A percentile compares a stretch with the other conserved stretches of the same genome.
Conservation (phyloP, 2,888 invertebrate species). For the Noctua fimbriata region DNA sequence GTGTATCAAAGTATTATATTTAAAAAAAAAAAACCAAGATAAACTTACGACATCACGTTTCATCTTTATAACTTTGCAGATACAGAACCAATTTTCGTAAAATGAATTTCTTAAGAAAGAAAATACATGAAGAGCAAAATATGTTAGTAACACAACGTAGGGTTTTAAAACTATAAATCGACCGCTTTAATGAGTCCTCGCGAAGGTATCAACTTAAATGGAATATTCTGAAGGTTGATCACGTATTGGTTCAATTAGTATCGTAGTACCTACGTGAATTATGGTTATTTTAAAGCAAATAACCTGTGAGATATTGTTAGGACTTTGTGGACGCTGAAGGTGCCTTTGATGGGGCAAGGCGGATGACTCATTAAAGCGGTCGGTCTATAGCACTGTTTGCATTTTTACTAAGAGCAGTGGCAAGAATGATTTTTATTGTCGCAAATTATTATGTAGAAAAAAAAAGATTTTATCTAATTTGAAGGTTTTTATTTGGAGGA, state of each 20-base stretch:
- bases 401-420: not conserved
- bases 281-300: too few species aligned
- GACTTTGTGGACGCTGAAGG: too few species aligned
- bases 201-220: too few species aligned
- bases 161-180: slow-evolving; percentile 5
- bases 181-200: too few species aligned
- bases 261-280: too few species aligned
- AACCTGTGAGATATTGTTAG: too few species aligned
- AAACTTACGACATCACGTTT: slow-evolving; percentile 27
- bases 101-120: slow-evolving; percentile 31
- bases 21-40: slow-evolving; percentile 13
- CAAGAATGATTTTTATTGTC: not conserved
- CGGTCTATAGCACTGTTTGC: not conserved
- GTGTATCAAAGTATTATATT: slow-evolving; percentile 16
- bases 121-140: slow-evolving; percentile 4
- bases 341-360: too few species aligned
- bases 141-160: slow-evolving; percentile 1
- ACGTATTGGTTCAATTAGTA: too few species aligned
- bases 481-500: not conserved
- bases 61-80: slow-evolving; percentile 34
- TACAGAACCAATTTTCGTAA: slow-evolving; percentile 47
- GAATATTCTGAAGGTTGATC: too few species aligned
- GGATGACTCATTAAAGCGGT: too few species aligned
- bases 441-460: too few species aligned
- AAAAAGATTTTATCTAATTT: not conserved